These are phyloP conservation scores for Patella vulgata DNA, from an alignment of 1,140 invertebrate species.

Conservation along the genomic window DNA sequence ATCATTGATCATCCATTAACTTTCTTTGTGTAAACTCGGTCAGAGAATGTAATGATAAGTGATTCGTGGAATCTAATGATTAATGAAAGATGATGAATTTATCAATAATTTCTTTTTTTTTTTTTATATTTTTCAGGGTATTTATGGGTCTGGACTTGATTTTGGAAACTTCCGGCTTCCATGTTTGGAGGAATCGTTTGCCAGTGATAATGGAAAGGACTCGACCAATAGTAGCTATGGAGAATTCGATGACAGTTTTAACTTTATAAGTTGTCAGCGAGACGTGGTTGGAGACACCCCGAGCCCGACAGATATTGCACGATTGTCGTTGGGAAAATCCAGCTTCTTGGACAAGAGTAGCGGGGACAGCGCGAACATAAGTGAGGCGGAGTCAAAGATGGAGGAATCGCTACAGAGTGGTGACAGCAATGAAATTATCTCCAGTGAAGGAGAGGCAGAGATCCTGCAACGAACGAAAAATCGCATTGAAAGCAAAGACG, in stretches of 20 bases:
- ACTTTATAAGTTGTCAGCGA: slow-evolving; percentile 29
- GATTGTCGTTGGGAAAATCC: slow-evolving; percentile 1
- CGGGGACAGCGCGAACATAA: slow-evolving; percentile 49
- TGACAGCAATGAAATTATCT: slow-evolving; percentile 27
- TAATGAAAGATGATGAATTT: too few relatives aligned
- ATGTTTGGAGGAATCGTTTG: slow-evolving; percentile 26
- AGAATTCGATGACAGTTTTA: slow-evolving; percentile 40
- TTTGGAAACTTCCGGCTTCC: slow-evolving; percentile 32
- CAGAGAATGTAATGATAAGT: too few relatives aligned
- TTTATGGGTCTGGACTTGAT: slow-evolving; percentile 19
- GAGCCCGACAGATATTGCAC: slow-evolving; percentile 11
- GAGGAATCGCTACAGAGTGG: slow-evolving; percentile 32
- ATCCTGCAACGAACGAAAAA: slow-evolving; percentile 21
- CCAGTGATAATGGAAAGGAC: slow-evolving; percentile 26
- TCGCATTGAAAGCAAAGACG: slow-evolving; percentile 48
- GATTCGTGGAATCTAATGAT: too few relatives aligned
- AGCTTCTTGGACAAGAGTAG: slow-evolving; percentile 38
- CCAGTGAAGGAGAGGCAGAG: slow-evolving; percentile 41
- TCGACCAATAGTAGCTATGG: slow-evolving; percentile 27
- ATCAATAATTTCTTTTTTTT: too few relatives aligned
- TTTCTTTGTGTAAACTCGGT: too few relatives aligned
- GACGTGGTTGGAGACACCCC: slow-evolving; percentile 24
- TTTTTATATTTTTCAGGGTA: slow-evolving; percentile 18
- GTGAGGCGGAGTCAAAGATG: slow-evolving; percentile 50
- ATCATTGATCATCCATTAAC: too few relatives aligned